Evolutionary conservation across 2,888 invertebrate genomes (phyloP), one percentile per base, ranked within the genome.

Genomic region (Craniophora ligustri): DNA sequence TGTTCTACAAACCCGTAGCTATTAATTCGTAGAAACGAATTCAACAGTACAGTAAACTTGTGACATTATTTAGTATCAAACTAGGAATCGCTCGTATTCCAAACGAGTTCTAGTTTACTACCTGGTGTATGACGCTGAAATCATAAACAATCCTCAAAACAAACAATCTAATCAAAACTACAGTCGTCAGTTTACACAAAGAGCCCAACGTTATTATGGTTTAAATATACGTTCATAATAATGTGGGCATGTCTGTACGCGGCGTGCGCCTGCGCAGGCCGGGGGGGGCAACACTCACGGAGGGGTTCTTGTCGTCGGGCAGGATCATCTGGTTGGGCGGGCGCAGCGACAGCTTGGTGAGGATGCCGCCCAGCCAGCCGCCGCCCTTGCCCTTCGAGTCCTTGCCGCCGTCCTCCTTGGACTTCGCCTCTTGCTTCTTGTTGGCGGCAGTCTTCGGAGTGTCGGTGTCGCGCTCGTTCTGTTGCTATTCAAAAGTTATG

Each of bases 241-340:
- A 82, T n/a, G 85, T 79, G 50, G 83, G 81, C 54, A 72, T 59
- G 13, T 72, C 35, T 10, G n/a, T 32, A 30, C 19, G 30, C 38
- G 10, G 35, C 15, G 7, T 18, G 51, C 31, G 57, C 36, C 14
- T 18, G 19, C 36, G 51, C 46, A 5, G 21, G 26, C 44, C 13
- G 16, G 21, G 11, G 45, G 32, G 41, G 35, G 44, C 23, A 14
- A 14, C 68, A 93, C 95, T 95, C 94, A 98, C 97, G 64, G 97
- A 94, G 63, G 98, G 98, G 93, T 98, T 97, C 87, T 96, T 98
- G 91, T 99, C 98, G 91, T 98, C 98, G 0, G 99, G 98, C 72
- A 99, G 94, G 81, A 97, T 98, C 98, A 98, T 98, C 94, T 98
- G 98, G 94, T 98, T 98, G 90, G 97, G 98, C 35, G 97, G 96